Evolutionary conservation across 2,113 vertebrate genomes (phyloP).

Genomic region (Mirounga angustirostris): DNA sequence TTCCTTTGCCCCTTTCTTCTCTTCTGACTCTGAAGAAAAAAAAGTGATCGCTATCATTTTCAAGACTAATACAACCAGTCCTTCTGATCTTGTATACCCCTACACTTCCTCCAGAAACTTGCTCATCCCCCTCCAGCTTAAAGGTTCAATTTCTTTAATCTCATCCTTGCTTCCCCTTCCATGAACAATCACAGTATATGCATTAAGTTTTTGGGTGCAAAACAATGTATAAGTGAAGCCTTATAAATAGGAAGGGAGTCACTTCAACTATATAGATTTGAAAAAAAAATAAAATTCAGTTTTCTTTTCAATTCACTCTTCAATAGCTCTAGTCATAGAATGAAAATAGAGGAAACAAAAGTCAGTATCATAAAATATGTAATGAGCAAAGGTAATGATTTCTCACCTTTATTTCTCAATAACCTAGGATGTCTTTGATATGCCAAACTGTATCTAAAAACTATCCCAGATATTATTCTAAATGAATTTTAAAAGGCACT

Average conservation of each 20-base stretch:
- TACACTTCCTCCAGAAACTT: not conserved
- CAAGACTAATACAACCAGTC: not conserved
- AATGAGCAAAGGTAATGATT: not conserved
- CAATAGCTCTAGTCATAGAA: not conserved
- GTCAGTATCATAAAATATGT: not conserved
- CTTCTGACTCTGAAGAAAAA: not conserved
- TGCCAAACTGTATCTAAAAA: not conserved
- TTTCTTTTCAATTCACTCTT: conserved; percentile 10
- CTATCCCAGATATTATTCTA: not conserved
- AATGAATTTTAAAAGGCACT: not conserved
- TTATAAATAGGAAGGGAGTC: not conserved
- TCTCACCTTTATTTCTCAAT: not conserved
- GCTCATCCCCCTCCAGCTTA: not conserved
- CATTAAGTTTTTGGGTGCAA: not conserved
- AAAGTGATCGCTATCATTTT: not conserved
- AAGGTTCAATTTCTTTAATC: not conserved
- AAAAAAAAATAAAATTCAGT: conserved; percentile 1
- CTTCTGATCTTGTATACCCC: not conserved
- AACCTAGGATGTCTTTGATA: not conserved
- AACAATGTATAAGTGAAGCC: not conserved
- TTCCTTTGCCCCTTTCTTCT: not conserved
- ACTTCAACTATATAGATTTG: not conserved
- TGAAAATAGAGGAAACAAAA: conserved; percentile 33
- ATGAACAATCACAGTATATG: not conserved
- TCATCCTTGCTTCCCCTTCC: not conserved